Evolutionary conservation across 2,797 vertebrate species (phyloP), one percentile per base, ranked within the genome.

Genomic region (Premnoplex brunnescens): DNA sequence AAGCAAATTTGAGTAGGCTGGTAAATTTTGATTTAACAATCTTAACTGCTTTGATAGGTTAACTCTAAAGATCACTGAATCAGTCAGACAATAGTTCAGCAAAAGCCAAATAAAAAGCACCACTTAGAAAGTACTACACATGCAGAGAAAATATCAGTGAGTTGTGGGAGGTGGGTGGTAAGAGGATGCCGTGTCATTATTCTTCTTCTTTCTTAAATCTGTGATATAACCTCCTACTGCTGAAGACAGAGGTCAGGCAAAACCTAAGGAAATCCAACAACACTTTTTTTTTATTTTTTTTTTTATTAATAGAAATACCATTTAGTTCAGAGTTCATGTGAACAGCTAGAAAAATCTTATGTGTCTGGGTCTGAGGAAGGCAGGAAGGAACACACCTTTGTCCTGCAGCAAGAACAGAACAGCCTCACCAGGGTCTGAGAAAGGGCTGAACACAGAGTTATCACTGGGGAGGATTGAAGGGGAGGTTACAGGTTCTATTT

Each of bases 21-120:
- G 58, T 94, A 94, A 91, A 88, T 89, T 94, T 95, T 95, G 55
- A 82, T 95, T 91, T 91, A 94, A 89, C 62, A 77, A 15, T 78
- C 62, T 75, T 88, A 88, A 78, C 54, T 84, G 79, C 54, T 89
- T 89, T 86, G 58, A 90, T 80, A 92, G 32, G 69, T 85, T 94
- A 93, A 88, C 76, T 96, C 71, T 63, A 89, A 89, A 92, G 73
- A 88, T 91, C 72, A 81, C 22, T 89, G 73, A 94, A 81, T 78
- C 59, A 91, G 60, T 89, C 60, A 78, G 55, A 88, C 60, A 81
- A 56, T 59, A 83, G 48, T 67, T 84, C 36, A 93, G 43, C 10
- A 86, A 89, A 91, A 91, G 51, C 16, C 46, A 93, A 86, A 88
- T 78, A 81, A 84, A 95, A 91, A 39, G 28, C 16, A 66, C 21